Evolutionary conservation across 2,888 invertebrate species (phyloP).

Genomic region (Isotomurus palustris): DNA sequence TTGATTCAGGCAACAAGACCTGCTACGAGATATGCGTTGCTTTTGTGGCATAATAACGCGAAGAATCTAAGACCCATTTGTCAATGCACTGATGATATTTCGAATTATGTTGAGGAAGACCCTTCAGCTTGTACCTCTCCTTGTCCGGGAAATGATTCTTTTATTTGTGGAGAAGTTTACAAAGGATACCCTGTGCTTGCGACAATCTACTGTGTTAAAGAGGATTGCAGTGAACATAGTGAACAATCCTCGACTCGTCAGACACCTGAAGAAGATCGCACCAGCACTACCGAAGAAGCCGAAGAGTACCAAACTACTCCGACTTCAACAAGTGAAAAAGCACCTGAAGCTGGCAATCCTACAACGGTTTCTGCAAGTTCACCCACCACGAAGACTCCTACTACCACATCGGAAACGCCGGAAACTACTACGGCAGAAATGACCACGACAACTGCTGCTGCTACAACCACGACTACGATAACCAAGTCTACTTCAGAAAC

Average conservation of each 20-base stretch:
- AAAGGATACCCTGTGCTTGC: neutral
- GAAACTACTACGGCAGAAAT: slow-evolving; percentile 2
- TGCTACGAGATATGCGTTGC: slow-evolving; percentile 14
- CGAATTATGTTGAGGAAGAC: neutral
- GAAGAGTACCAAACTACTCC: neutral
- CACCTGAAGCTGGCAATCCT: neutral
- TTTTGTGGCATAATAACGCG: slow-evolving; percentile 6
- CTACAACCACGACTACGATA: neutral
- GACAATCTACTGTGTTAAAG: slow-evolving; percentile 16
- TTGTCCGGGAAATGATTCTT: neutral
- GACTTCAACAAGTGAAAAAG: neutral
- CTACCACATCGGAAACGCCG: neutral
- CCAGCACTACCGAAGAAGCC: neutral
- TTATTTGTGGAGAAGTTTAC: neutral
- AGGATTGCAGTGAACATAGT: neutral
- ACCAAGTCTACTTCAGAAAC: neutral
- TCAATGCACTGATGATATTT: slow-evolving; percentile 15
- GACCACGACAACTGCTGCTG: slow-evolving; percentile 1
- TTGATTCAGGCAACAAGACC: neutral
- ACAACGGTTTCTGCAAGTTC: neutral
- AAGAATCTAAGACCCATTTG: neutral
- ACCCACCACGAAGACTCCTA: neutral
- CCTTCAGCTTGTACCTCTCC: neutral
- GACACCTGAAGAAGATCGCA: slow-evolving; percentile 3
- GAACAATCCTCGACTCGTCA: neutral